phyloP scores from a whole-genome alignment of 2,888 invertebrate genomes.

The Euplagia quadripunctaria region DNA sequence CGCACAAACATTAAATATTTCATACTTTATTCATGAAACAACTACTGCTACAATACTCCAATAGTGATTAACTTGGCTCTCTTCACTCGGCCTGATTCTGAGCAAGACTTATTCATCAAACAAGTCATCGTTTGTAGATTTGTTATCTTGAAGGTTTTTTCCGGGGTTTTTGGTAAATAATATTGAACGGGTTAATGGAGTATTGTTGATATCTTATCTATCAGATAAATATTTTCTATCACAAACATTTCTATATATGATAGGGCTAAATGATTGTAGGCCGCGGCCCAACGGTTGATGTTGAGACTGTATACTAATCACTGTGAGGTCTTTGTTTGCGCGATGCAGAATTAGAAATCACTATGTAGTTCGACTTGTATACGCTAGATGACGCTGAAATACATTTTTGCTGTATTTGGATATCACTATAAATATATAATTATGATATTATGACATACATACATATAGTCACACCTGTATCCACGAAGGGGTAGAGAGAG shows the following conservation, averaged over 20 bases:
- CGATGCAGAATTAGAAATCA: no score
- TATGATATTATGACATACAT: no score
- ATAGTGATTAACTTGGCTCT: not conserved
- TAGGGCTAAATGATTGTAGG: not conserved
- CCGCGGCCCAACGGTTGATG: not conserved
- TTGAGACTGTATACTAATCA: not conserved
- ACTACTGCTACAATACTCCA: not conserved
- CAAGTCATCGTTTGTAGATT: not conserved
- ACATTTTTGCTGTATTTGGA: not conserved
- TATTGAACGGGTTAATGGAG: not conserved
- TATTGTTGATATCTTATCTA: not conserved
- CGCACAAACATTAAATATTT: not conserved
- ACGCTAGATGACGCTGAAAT: not conserved
- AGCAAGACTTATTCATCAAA: not conserved
- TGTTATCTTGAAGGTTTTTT: not conserved
- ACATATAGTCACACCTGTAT: no score
- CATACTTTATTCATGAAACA: not conserved
- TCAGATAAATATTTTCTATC: not conserved
- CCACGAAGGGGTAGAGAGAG: no score
- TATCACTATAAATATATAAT: not conserved
- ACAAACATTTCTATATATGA: not conserved
- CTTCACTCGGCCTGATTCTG: not conserved
- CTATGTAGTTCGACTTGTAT: not conserved
- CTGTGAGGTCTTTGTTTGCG: no score
- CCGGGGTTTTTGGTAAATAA: not conserved